Evolutionary conservation across 2,888 invertebrate genomes (phyloP), one percentile per base, ranked within the genome.

Genomic region (Timema cristinae): DNA sequence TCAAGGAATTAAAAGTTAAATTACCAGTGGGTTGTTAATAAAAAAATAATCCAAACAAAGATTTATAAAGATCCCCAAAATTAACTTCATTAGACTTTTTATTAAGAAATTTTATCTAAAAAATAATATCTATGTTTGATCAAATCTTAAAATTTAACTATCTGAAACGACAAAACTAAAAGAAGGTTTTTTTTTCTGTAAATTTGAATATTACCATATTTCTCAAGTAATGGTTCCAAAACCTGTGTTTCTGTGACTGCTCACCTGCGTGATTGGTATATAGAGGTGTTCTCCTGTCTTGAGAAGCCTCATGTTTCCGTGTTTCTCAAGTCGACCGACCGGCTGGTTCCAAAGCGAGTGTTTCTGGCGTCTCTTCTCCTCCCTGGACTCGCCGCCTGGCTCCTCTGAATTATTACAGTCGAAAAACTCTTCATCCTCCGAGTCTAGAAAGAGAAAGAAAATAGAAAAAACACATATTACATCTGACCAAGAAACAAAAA

Each of bases 361-460:
- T 76, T 84, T 82, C 59, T 77, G 77, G 76, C 79, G 70, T 54
- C 71, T 71, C 66, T 59, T 50, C 11, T 71, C 66, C 10, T 67
- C 54, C 13, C 47, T 82, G 51, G 81, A 11, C 11, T 66, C 75
- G 69, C 52, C 70, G 71, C 66, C 77, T 76, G 72, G 81, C 7
- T 74, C 74, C 11, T 63, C 66, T n/a, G 66, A 68, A 32, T 32
- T 32, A 32, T 32, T 32, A 59, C 73, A 73, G 81, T 93, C 95
- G 81, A 88, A 95, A 82, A 95, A 95, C 80, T 94, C 94, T 49
- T 94, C 89, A 54, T 89, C 89, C 7, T 85, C 85, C 4, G 32
- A 32, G 32, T 32, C 32, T 32, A 32, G 32, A 32, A 32, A 32
- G 4, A 32, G 32, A 32, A 32, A 32, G 32, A 2, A 32, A 4